Conservation (phyloP, 1,140 invertebrate genomes). For the Gonatopus flavifemur region DNA sequence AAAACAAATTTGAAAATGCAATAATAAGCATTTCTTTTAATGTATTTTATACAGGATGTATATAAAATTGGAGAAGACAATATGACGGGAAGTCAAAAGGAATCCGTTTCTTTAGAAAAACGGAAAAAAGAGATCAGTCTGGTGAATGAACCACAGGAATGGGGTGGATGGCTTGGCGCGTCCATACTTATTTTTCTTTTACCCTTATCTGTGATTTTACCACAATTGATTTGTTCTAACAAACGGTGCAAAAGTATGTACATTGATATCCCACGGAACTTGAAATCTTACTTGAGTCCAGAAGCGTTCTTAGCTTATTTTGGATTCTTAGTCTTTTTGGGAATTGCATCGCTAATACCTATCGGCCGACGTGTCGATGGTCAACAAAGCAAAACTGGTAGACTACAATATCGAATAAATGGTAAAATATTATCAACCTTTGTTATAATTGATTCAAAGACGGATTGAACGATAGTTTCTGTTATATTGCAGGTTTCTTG, state of each 20-base stretch:
- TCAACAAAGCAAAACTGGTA: constrained; percentile 42
- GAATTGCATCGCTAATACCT: constrained; percentile 39
- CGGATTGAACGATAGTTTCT: neutral
- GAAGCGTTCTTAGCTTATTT: constrained; percentile 34
- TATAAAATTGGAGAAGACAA: no score
- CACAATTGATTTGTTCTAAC: constrained; percentile 45
- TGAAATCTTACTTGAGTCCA: constrained; percentile 37
- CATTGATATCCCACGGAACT: constrained; percentile 31
- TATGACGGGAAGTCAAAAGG: no score
- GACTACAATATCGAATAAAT: constrained; percentile 49
- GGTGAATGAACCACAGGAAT: constrained; percentile 46
- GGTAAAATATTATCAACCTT: no score
- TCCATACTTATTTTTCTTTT: constrained; percentile 34
- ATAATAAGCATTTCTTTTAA: no score
- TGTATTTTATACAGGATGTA: no score
- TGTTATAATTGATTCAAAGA: neutral
- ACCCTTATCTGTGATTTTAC: constrained; percentile 31
- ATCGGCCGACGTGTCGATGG: constrained; percentile 44
- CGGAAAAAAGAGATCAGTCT: constrained; percentile 38
- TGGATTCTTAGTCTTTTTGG: constrained; percentile 32
- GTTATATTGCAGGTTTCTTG: constrained; percentile 40
- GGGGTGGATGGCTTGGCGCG: constrained; percentile 48
- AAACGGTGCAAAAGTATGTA: constrained; percentile 31
- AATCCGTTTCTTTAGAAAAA: constrained; percentile 23
- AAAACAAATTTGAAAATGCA: no score